phyloP scores from a whole-genome alignment of 1,140 invertebrate species.

The Brachionus asplanchnoidis region DNA sequence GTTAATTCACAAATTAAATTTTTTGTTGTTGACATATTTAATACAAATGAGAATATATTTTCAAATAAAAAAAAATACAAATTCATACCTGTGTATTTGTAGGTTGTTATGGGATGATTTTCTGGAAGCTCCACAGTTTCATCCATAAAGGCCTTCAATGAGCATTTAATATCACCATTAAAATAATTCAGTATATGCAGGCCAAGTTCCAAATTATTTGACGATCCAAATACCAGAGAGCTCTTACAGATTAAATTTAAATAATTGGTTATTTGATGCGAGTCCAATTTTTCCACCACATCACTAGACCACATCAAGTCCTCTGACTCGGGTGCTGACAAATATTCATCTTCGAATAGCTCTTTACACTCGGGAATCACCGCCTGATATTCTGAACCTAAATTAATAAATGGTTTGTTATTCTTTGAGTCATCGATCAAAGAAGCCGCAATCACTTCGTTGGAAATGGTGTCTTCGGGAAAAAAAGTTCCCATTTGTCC shows the following conservation, averaged over 20 bases:
- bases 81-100: slow-evolving; percentile 43
- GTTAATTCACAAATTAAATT: neutral
- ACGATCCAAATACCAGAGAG: slow-evolving; percentile 4
- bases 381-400: slow-evolving; percentile 82
- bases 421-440: slow-evolving; percentile 49
- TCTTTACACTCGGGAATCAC: slow-evolving; percentile 63
- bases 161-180: slow-evolving; percentile 28
- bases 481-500: slow-evolving; percentile 3
- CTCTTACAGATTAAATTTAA: slow-evolving; percentile 22
- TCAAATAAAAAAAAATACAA: neutral
- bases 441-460: neutral
- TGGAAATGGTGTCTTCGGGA: neutral
- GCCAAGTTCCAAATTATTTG: slow-evolving; percentile 39
- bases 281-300: neutral
- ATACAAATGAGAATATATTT: neutral
- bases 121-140: slow-evolving; percentile 16
- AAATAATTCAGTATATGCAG: slow-evolving; percentile 9
- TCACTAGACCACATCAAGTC: slow-evolving; percentile 41
- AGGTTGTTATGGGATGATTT: slow-evolving; percentile 39
- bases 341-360: neutral
- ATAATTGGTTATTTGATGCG: neutral
- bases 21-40: neutral
- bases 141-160: slow-evolving; percentile 41
- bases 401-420: slow-evolving; percentile 70
- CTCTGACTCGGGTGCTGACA: neutral